Conservation (phyloP, 2,113 vertebrate genomes). For the Labrus mixtus region DNA sequence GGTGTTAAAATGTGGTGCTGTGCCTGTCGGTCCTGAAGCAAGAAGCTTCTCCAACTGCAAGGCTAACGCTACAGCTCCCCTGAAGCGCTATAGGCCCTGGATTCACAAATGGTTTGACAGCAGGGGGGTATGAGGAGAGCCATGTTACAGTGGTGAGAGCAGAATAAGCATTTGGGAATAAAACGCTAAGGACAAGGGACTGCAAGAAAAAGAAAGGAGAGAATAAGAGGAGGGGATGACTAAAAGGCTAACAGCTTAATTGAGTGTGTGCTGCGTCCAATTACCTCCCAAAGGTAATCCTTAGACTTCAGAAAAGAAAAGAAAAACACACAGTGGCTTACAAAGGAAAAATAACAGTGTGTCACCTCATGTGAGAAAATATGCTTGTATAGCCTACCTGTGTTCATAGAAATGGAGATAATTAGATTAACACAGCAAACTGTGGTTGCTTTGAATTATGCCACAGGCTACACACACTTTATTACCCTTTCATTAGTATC, state of each 20-base stretch:
- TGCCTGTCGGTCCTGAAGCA: constrained; percentile 53
- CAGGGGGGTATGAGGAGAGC: constrained; percentile 14
- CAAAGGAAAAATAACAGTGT: constrained; percentile 5
- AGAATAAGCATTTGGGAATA: constrained; percentile 25
- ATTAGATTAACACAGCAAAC: constrained; percentile 12
- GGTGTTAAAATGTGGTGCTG: constrained; percentile 51
- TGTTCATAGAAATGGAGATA: constrained; percentile 1
- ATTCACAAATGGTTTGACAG: constrained; percentile 13
- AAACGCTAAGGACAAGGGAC: not conserved
- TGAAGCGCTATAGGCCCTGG: constrained; percentile 2
- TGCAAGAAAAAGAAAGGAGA: constrained; percentile 8
- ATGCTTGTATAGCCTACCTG: constrained; percentile 15
- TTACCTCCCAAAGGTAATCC: constrained; percentile 64
- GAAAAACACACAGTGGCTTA: not conserved
- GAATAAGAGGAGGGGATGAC: constrained; percentile 27
- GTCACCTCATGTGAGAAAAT: constrained; percentile 18
- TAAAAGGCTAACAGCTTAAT: constrained; percentile 62
- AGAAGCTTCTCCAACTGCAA: constrained; percentile 32
- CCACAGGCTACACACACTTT: constrained; percentile 40
- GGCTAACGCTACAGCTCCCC: constrained; percentile 25
- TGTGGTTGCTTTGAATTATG: not conserved
- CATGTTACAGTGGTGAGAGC: not conserved
- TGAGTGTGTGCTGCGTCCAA: constrained; percentile 62
- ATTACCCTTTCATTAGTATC: constrained; percentile 51
- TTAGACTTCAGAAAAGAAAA: constrained; percentile 25